Base-by-base conservation (phyloP, 2,888 invertebrate species). In the Coelogynopora nodosa region DNA sequence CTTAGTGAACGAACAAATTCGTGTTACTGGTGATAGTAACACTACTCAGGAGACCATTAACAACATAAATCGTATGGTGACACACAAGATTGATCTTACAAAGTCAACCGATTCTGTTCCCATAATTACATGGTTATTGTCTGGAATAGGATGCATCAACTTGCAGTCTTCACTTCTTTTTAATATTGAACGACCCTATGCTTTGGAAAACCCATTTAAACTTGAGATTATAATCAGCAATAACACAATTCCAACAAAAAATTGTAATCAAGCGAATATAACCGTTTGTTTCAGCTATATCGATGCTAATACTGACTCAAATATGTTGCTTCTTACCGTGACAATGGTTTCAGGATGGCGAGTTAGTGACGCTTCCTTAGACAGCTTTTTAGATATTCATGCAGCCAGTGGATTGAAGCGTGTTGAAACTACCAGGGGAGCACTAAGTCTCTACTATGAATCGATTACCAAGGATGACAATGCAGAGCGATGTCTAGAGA, bases 91-190 rank as follows among this genome's bases (percentile, higher is more conserved):
- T 5, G 49, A 49, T 18, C 18, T 49, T 5, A 18, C 5, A 18
- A 49, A 49, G 18, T 49, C 49, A 13, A 49, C 49, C 49, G 49
- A 49, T 13, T 5, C 49, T 13, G 5, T 18, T 49, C 18, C 49
- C 18, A 5, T 13, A 18, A 49, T 49, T 13, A 49, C 49, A 13
- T 49, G 49, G 49, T 18, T 49, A 13, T 18, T 49, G 5, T 49
- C 49, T 80, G 84, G 84, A 1, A 74, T 23, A 2, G 84, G 84
- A 2, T 84, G 84, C 23, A n/a, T 27, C 10, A 74, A 67, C 31
- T n/a, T 84, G 23, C 84, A 84, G 67, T 84, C 31, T n/a, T 82
- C 74, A 10, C 31, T 31, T 67, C 31, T 84, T 23, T 84, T 30
- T 27, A 84, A 81, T 27, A 67, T 84, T 5, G 5, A 74, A 10